Evolutionary conservation across 2,888 invertebrate genomes (phyloP).

Genomic region (Galeopsomyia nigrocyanea): DNA sequence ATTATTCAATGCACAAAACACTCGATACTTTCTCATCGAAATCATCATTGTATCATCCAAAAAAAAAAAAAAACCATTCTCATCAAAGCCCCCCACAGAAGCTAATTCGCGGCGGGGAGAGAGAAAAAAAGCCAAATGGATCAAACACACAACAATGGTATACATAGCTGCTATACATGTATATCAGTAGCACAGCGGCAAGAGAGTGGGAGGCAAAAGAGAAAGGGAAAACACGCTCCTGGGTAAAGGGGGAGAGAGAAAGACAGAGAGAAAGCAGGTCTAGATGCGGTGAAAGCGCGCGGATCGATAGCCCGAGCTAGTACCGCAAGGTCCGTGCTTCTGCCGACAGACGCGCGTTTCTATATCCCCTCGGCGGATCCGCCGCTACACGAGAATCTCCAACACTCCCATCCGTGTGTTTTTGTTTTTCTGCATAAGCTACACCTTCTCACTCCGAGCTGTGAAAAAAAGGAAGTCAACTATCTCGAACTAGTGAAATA

Average conservation of each 20-base stretch:
- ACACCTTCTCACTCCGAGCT: too few species aligned
- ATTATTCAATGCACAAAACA: too few species aligned
- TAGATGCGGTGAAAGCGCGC: conserved; percentile 59
- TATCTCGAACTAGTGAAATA: too few species aligned
- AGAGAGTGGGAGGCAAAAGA: conserved; percentile 46
- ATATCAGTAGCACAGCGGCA: not conserved
- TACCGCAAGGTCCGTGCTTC: conserved; percentile 29
- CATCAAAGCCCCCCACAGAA: not conserved
- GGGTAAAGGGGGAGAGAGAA: conserved; percentile 38
- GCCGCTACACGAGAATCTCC: too few species aligned
- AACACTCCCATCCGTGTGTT: too few species aligned
- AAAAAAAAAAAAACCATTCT: not conserved
- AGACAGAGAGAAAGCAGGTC: conserved; percentile 45
- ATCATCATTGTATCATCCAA: not conserved
- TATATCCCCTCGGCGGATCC: too few species aligned
- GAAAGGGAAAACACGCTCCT: conserved; percentile 28
- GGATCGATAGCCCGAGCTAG: conserved; percentile 60
- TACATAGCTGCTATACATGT: too few species aligned
- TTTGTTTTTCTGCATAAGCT: too few species aligned
- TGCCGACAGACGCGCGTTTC: not conserved
- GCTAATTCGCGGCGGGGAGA: not conserved
- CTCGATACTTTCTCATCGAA: too few species aligned
- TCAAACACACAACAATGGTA: too few species aligned
- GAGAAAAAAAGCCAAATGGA: too few species aligned
- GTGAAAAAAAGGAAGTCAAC: too few species aligned